Conservation (phyloP, 2,888 invertebrate species). For the Cephus pulcher region DNA sequence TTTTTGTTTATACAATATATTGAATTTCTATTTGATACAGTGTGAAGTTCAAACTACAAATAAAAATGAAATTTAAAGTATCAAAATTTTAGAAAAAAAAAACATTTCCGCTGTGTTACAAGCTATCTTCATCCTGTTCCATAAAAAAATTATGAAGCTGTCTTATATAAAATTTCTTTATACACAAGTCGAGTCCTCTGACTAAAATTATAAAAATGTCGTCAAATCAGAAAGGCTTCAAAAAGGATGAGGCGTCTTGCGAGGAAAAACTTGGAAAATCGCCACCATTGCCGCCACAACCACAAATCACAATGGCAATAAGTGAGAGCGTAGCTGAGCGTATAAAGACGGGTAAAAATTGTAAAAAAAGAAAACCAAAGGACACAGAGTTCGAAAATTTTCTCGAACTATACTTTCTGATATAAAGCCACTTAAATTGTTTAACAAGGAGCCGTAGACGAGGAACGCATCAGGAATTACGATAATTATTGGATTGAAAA, state of each 20-base stretch:
- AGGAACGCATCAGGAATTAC: constrained; percentile 37
- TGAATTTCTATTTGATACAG: no score
- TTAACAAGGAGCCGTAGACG: constrained; percentile 31
- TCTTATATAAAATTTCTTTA: no score
- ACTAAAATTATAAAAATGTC: no score
- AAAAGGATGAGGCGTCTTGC: constrained; percentile 17
- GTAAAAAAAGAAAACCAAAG: not conserved
- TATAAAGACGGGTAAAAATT: constrained; percentile 29
- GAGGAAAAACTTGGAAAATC: constrained; percentile 30
- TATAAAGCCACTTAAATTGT: not conserved
- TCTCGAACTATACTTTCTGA: not conserved
- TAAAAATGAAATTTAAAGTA: no score
- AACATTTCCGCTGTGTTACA: no score
- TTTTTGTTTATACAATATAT: no score
- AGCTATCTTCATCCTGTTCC: no score
- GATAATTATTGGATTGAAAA: constrained; percentile 51
- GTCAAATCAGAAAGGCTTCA: not conserved
- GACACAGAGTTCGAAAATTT: not conserved
- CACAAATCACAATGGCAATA: constrained; percentile 19
- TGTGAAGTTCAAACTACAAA: no score
- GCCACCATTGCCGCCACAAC: constrained; percentile 20
- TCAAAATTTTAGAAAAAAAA: no score
- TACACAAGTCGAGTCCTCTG: no score
- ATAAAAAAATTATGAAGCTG: no score
- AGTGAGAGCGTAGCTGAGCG: constrained; percentile 33